Percentiles rank a stretch among this genome's conserved stretches.
Conservation (phyloP, 2,888 invertebrate genomes). For the Agrochola macilenta region DNA sequence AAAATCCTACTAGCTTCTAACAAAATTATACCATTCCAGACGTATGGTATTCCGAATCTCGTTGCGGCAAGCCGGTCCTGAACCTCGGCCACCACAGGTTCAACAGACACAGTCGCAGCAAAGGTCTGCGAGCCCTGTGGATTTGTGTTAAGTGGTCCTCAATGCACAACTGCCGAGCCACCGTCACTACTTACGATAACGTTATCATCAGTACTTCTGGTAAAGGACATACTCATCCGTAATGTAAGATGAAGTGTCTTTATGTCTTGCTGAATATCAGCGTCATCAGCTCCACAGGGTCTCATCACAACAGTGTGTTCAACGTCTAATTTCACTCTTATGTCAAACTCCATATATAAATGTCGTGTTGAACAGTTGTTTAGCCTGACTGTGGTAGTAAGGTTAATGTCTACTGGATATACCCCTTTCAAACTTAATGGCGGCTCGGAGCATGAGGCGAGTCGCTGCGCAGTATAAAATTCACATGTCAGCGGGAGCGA, state of each 20-base stretch:
- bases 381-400: background rate
- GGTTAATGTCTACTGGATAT: background rate
- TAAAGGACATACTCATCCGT: slow-evolving; percentile 55
- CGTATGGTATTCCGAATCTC: slow-evolving; percentile 32
- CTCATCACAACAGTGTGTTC: background rate
- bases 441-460: too few species aligned
- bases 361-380: background rate
- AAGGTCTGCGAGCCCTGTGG: slow-evolving; percentile 35
- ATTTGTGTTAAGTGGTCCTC: slow-evolving; percentile 51
- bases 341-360: background rate
- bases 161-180: slow-evolving; percentile 66
- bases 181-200: slow-evolving; percentile 67
- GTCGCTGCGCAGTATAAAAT: too few species aligned
- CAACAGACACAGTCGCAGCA: slow-evolving; percentile 21
- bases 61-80: slow-evolving; percentile 41
- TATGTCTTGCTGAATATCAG: background rate
- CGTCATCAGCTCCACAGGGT: too few species aligned
- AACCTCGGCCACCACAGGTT: slow-evolving; percentile 30
- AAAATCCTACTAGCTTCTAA: background rate
- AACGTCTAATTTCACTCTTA: background rate
- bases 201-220: slow-evolving; percentile 60
- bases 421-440: too few species aligned
- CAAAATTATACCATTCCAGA: slow-evolving; percentile 12
- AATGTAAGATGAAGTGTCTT: background rate
- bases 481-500: too few species aligned